phyloP scores from a whole-genome alignment of 1,140 invertebrate genomes.

The Dendrolimus kikuchii region DNA sequence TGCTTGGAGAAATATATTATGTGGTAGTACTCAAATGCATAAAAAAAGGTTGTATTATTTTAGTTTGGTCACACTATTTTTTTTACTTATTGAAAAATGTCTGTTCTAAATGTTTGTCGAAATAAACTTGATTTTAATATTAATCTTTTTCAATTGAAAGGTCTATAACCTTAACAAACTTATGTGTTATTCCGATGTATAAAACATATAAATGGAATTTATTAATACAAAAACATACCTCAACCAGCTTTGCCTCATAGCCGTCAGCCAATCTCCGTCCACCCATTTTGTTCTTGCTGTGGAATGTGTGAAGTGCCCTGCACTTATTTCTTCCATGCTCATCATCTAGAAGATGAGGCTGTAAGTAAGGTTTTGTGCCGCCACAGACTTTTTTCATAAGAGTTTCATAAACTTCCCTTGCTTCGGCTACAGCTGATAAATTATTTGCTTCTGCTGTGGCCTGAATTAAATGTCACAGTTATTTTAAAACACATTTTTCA shows the following conservation, averaged over 20 bases:
- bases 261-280: constrained; percentile 89
- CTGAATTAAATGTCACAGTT: constrained; percentile 31
- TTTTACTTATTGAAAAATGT: too few species aligned
- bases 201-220: background rate
- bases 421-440: constrained; percentile 92
- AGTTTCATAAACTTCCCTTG: constrained; percentile 89
- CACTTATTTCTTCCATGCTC: constrained; percentile 85
- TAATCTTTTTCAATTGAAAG: too few species aligned
- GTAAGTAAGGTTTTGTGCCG: constrained; percentile 90
- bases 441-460: constrained; percentile 99
- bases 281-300: constrained; percentile 91
- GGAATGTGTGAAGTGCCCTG: constrained; percentile 75
- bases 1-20: too few species aligned
- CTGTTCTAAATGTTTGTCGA: too few species aligned
- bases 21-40: too few species aligned
- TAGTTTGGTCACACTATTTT: too few species aligned
- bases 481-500: too few species aligned
- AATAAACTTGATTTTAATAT: too few species aligned
- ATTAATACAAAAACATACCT: constrained; percentile 60
- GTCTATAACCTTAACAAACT: too few species aligned
- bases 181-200: too few species aligned
- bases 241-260: constrained; percentile 39
- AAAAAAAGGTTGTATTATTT: too few species aligned
- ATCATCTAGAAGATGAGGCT: constrained; percentile 81
- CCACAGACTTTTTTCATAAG: constrained; percentile 94